Evolutionary conservation across 2,888 invertebrate species (phyloP).

Genomic region (Homarus gammarus): DNA sequence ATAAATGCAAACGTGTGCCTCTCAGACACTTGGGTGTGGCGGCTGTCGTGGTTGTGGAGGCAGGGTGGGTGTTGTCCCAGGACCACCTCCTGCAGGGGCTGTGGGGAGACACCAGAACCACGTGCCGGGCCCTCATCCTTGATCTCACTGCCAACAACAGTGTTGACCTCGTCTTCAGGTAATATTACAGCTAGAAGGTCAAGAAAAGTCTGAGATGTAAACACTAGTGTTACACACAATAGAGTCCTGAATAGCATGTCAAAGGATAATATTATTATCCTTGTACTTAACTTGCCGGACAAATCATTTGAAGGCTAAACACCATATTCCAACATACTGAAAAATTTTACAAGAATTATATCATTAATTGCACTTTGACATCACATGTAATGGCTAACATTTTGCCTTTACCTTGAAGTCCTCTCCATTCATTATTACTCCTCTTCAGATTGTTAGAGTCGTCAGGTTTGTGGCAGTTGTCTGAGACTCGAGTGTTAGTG

Average conservation of each 20-base stretch:
- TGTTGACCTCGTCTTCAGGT: background rate
- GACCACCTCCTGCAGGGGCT: background rate
- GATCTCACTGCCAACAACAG: background rate
- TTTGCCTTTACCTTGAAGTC: background rate
- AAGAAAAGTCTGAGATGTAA: too few relatives aligned
- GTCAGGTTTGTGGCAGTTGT: background rate
- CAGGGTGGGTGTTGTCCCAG: background rate
- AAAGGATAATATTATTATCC: too few relatives aligned
- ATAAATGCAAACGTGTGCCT: too few relatives aligned
- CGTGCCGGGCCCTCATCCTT: constrained; percentile 2
- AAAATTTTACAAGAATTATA: too few relatives aligned
- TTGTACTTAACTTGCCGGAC: too few relatives aligned
- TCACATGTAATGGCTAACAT: too few relatives aligned
- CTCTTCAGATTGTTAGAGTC: background rate
- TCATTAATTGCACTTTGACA: too few relatives aligned
- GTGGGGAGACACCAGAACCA: constrained; percentile 6
- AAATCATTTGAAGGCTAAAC: too few relatives aligned
- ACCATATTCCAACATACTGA: too few relatives aligned
- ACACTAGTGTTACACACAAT: too few relatives aligned
- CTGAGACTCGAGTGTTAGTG: background rate
- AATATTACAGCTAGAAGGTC: background rate
- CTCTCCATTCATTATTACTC: background rate
- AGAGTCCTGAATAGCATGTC: too few relatives aligned
- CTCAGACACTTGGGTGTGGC: too few relatives aligned
- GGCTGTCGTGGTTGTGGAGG: background rate